Conservation (phyloP, 2,113 vertebrate species). For the Megaceryle maxima region DNA sequence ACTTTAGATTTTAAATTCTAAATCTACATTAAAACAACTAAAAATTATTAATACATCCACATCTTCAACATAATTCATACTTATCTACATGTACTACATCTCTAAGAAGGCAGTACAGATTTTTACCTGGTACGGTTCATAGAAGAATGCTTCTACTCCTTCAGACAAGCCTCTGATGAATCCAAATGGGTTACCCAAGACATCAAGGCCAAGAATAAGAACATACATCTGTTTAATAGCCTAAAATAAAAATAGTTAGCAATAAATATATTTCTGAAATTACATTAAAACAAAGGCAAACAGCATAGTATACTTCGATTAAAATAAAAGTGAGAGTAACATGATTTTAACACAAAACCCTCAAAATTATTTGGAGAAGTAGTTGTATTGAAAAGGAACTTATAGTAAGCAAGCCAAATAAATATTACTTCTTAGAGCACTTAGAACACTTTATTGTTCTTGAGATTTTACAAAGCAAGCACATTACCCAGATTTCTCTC, state of each 20-base stretch:
- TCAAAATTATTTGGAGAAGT: background rate
- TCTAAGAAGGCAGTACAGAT: background rate
- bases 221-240: slow-evolving; percentile 98
- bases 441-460: background rate
- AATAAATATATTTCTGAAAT: background rate
- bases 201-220: slow-evolving; percentile 95
- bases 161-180: slow-evolving; percentile 95
- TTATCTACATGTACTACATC: background rate
- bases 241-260: slow-evolving; percentile 68
- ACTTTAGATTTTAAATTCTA: background rate
- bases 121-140: slow-evolving; percentile 95
- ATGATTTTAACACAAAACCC: background rate
- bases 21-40: background rate
- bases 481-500: background rate
- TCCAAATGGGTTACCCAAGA: slow-evolving; percentile 97
- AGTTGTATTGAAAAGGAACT: background rate
- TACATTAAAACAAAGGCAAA: background rate
- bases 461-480: background rate
- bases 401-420: background rate
- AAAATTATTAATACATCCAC: background rate
- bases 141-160: slow-evolving; percentile 97
- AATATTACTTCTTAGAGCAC: background rate
- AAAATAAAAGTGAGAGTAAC: background rate
- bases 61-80: background rate
- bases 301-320: background rate